These are phyloP conservation scores for Pantelozetes paolii DNA, from an alignment of 2,888 invertebrate species.

Conservation along the genomic window DNA sequence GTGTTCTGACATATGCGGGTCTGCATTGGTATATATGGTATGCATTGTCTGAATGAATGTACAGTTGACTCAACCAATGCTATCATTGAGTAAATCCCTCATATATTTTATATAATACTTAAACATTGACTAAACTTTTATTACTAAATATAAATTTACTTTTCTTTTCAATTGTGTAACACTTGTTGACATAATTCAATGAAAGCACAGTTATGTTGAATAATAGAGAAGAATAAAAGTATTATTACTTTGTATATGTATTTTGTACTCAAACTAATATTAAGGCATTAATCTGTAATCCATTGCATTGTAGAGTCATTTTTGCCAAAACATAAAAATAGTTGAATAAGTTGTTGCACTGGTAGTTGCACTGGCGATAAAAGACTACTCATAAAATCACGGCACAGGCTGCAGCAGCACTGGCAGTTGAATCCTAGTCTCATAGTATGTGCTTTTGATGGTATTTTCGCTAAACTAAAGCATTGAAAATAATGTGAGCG, in stretches of 20 bases:
- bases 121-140: slow-evolving; percentile 34
- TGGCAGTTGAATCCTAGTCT: neutral
- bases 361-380: slow-evolving; percentile 33
- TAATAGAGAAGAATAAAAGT: neutral
- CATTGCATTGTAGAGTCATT: slow-evolving; percentile 28
- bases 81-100: slow-evolving; percentile 15
- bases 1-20: slow-evolving; percentile 12
- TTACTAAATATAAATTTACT: slow-evolving; percentile 31
- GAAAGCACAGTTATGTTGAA: slow-evolving; percentile 10
- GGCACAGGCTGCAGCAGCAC: slow-evolving; percentile 14
- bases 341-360: slow-evolving; percentile 36
- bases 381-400: slow-evolving; percentile 27
- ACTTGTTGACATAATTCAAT: slow-evolving; percentile 30
- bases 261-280: slow-evolving; percentile 3
- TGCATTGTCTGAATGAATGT: neutral
- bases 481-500: slow-evolving; percentile 13
- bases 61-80: neutral
- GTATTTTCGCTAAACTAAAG: slow-evolving; percentile 4
- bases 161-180: neutral
- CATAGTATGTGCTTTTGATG: slow-evolving; percentile 23
- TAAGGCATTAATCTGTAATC: slow-evolving; percentile 35
- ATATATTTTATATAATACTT: slow-evolving; percentile 10
- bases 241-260: neutral
- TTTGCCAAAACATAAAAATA: slow-evolving; percentile 22
- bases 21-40: too few species aligned